phyloP scores from a whole-genome alignment of 2,888 invertebrate species.

The Parthenolecanium corni region DNA sequence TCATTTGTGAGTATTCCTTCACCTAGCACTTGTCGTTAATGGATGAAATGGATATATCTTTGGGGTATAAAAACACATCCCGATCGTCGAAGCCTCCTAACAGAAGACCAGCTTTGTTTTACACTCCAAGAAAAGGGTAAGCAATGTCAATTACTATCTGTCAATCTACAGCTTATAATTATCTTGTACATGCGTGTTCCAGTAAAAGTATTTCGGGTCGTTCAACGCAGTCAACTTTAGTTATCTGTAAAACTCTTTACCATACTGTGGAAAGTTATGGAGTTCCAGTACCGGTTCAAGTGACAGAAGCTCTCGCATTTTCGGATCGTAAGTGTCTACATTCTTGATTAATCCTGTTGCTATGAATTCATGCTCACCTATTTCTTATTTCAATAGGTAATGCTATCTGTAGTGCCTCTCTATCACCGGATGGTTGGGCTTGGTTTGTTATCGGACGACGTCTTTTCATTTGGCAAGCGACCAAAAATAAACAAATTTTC shows the following conservation, averaged over 20 bases:
- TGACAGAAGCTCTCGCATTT: constrained; percentile 23
- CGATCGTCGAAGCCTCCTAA: neutral
- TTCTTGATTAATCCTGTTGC: neutral
- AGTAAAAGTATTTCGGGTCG: constrained; percentile 16
- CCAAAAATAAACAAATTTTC: constrained; percentile 31
- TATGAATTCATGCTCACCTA: neutral
- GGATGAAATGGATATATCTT: constrained; percentile 17
- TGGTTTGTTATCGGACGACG: constrained; percentile 78
- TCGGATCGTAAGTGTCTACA: constrained; percentile 11
- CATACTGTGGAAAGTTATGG: constrained; percentile 24
- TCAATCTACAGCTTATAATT: neutral
- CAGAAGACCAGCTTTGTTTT: constrained; percentile 4
- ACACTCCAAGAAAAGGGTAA: constrained; percentile 17
- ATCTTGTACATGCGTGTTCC: neutral
- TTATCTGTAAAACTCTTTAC: constrained; percentile 23
- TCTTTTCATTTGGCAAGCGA: constrained; percentile 71
- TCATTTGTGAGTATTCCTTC: no score
- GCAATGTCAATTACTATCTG: neutral
- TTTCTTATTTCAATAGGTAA: constrained; percentile 13
- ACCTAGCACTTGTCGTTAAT: neutral
- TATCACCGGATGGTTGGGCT: constrained; percentile 62
- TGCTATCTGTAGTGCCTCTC: constrained; percentile 31
- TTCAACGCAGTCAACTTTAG: constrained; percentile 12
- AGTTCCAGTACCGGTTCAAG: constrained; percentile 15
- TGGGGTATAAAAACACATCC: constrained; percentile 14